phyloP scores from a whole-genome alignment of 2,113 vertebrate genomes.

The Eleginops maclovinus region DNA sequence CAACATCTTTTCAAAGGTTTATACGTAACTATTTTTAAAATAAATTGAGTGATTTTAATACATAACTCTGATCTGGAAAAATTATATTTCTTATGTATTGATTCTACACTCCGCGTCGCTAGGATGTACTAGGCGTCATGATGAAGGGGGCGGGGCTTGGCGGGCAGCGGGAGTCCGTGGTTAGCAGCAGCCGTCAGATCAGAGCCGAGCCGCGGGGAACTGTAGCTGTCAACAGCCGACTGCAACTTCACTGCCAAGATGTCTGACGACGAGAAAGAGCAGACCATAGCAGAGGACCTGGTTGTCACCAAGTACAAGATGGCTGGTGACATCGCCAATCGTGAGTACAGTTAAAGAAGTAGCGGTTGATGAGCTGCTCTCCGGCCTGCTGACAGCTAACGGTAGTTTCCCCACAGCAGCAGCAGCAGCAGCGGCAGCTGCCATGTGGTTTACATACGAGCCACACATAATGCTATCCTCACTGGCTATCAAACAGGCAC shows the following conservation, averaged over 20 bases:
- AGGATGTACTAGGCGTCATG: too few relatives aligned
- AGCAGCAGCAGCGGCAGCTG: slow-evolving; percentile 30
- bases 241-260: slow-evolving; percentile 69
- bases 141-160: slow-evolving; percentile 34
- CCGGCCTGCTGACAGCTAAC: slow-evolving; percentile 53
- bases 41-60: too few relatives aligned
- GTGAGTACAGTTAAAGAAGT: slow-evolving; percentile 80
- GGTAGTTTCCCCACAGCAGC: not conserved
- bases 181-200: not conserved
- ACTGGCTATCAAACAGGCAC: slow-evolving; percentile 35
- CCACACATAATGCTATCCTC: slow-evolving; percentile 28
- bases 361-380: not conserved
- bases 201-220: not conserved
- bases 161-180: not conserved
- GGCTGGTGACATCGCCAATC: slow-evolving; percentile 94
- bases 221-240: slow-evolving; percentile 26
- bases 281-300: slow-evolving; percentile 94
- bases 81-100: too few relatives aligned
- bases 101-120: too few relatives aligned
- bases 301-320: slow-evolving; percentile 97
- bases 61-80: too few relatives aligned
- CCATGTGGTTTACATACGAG: slow-evolving; percentile 71
- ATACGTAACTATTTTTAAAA: too few relatives aligned
- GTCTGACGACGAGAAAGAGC: slow-evolving; percentile 92
- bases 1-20: too few relatives aligned